Base-by-base conservation (phyloP, 2,888 invertebrate species). In the Morpho helenor region DNA sequence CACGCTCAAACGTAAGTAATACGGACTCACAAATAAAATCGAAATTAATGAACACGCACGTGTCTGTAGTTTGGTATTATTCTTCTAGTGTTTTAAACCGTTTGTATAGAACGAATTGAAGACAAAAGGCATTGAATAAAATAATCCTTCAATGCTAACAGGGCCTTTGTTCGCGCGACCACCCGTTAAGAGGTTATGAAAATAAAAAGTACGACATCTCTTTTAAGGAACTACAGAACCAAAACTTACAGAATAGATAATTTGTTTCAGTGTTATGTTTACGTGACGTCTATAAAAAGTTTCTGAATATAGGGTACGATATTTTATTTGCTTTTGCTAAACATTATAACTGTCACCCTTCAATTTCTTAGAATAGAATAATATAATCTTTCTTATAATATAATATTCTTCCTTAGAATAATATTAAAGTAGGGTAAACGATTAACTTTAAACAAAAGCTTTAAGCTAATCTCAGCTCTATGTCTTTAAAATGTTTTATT, bases 71-170 rank as follows among this genome's bases (percentile, higher is more conserved):
- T 53, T 44, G 23, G 7, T 44, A 40, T 42, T 52, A 52, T 55
- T 31, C 40, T 52, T 43, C 45, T 8, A 8, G 7, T 42, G 52
- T 55, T 55, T 52, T 56, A 39, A 49, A 45, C 61, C 52, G 59
- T 56, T 42, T 48, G 45, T 53, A 48, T 54, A 53, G 50, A 58
- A 56, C 50, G 58, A 51, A 56, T 53, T 43, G 44, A 52, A 53
- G 56, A 60, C 58, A 58, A 57, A 51, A 55, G 50, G 56, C 53
- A 54, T 60, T 61, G 49, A 55, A 57, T 16, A 49, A 49, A 57
- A 62, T 60, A 62, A 62, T 57, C 52, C 52, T 44, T 40, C 41
- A 40, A 52, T 51, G 49, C 47, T 48, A 54, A 54, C 54, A 44
- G 8, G 50, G 39, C 45, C 52, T 51, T 57, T 63, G 56, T 63